Evolutionary conservation across 1,140 invertebrate species (phyloP).

Genomic region (Drosophila sulfurigaster): DNA sequence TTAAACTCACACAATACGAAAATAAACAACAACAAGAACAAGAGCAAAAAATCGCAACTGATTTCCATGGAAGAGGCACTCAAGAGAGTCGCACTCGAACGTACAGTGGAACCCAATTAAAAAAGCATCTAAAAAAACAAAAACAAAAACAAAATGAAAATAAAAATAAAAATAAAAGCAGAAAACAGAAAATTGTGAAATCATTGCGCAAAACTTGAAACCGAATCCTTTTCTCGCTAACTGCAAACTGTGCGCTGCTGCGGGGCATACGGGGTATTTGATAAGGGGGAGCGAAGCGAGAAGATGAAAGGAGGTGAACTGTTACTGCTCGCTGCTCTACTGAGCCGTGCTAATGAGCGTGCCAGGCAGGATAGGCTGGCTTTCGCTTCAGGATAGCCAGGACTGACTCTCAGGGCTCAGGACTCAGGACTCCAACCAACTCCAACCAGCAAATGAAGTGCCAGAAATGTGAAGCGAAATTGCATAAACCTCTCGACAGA

Average conservation of each 20-base stretch:
- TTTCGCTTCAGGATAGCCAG: constrained; percentile 17
- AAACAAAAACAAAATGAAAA: not conserved
- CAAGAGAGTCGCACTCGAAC: constrained; percentile 14
- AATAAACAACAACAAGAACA: not conserved
- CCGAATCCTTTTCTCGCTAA: constrained; percentile 10
- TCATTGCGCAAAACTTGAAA: constrained; percentile 22
- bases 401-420: constrained; percentile 12
- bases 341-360: constrained; percentile 51
- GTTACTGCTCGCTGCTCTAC: constrained; percentile 26
- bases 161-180: constrained; percentile 4
- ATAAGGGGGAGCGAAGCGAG: no score
- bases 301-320: not conserved
- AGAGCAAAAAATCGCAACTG: not conserved
- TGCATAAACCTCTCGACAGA: constrained; percentile 76
- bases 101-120: constrained; percentile 21
- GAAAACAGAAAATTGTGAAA: not conserved
- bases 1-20: constrained; percentile 1
- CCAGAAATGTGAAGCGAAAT: constrained; percentile 80
- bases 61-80: constrained; percentile 7
- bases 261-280: not conserved
- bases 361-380: constrained; percentile 27
- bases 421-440: not conserved
- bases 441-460: constrained; percentile 73
- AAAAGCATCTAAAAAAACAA: constrained; percentile 11
- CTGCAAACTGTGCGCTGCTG: not conserved